Evolutionary conservation across 2,113 vertebrate species (phyloP).

Genomic region (Aramus guarauna): DNA sequence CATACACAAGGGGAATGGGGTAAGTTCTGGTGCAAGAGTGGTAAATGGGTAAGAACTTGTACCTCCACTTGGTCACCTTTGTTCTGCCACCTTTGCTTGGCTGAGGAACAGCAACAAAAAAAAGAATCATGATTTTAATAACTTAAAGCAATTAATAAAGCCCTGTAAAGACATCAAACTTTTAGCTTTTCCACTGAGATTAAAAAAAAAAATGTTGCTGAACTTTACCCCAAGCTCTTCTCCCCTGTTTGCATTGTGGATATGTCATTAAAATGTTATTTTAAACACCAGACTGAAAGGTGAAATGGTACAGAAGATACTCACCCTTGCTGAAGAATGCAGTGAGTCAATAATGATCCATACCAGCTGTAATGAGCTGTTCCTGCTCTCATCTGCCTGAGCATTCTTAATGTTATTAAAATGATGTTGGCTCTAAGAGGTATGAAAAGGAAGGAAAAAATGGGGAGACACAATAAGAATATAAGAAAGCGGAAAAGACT

Average conservation of each 20-base stretch:
- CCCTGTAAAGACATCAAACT: not conserved
- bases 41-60: not conserved
- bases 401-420: slow-evolving; percentile 7
- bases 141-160: not conserved
- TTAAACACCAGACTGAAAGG: not conserved
- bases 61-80: not conserved
- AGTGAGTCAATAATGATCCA: not conserved
- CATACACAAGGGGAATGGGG: not conserved
- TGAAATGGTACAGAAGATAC: not conserved
- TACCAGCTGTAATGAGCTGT: not conserved
- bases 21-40: not conserved
- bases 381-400: not conserved
- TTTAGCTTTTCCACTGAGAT: not conserved
- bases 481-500: not conserved
- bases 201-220: not conserved
- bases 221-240: not conserved
- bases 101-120: not conserved
- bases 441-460: slow-evolving; percentile 4
- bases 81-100: not conserved
- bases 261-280: slow-evolving; percentile 10
- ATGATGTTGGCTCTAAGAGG: not conserved
- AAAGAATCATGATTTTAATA: not conserved
- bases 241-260: not conserved
- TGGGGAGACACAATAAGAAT: not conserved
- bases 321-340: not conserved